A percentile compares a stretch with the other conserved stretches of the same genome.
phyloP scores from a whole-genome alignment of 1,140 invertebrate genomes.

The Drosophila watanabei region DNA sequence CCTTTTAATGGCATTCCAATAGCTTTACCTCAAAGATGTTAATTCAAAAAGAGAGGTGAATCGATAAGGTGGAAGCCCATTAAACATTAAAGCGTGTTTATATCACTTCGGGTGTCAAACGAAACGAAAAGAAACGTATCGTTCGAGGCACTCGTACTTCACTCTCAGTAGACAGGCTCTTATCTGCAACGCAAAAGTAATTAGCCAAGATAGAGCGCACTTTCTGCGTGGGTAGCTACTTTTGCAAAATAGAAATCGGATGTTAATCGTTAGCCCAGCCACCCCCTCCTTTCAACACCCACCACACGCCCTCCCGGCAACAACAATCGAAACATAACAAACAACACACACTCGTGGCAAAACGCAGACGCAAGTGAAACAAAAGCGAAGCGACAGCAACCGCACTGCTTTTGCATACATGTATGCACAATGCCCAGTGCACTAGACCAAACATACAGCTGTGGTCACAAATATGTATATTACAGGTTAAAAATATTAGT shows the following conservation, averaged over 20 bases:
- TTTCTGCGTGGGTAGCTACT: conserved; percentile 15
- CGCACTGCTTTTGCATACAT: conserved; percentile 39
- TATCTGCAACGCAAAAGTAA: conserved; percentile 38
- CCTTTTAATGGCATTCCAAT: background rate
- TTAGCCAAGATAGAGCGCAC: conserved; percentile 36
- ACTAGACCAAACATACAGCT: conserved; percentile 53
- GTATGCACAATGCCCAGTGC: conserved; percentile 45
- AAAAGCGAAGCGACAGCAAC: conserved; percentile 56
- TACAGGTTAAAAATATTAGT: background rate
- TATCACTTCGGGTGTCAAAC: conserved; percentile 57
- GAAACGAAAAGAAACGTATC: conserved; percentile 57
- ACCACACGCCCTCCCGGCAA: conserved; percentile 2
- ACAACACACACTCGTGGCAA: conserved; percentile 40
- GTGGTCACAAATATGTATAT: background rate
- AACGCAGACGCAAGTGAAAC: conserved; percentile 65
- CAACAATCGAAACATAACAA: conserved; percentile 43
- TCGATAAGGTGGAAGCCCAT: conserved; percentile 63
- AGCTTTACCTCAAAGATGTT: conserved; percentile 18
- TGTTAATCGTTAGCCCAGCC: conserved; percentile 36
- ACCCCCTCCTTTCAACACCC: conserved; percentile 34
- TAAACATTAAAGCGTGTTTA: conserved; percentile 53
- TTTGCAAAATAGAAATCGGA: conserved; percentile 23
- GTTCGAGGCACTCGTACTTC: conserved; percentile 8
- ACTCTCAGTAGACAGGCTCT: conserved; percentile 25
- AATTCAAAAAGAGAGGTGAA: background rate